These are phyloP conservation scores for Standfussiana lucernea DNA, from an alignment of 2,888 invertebrate species.

Conservation along the genomic window DNA sequence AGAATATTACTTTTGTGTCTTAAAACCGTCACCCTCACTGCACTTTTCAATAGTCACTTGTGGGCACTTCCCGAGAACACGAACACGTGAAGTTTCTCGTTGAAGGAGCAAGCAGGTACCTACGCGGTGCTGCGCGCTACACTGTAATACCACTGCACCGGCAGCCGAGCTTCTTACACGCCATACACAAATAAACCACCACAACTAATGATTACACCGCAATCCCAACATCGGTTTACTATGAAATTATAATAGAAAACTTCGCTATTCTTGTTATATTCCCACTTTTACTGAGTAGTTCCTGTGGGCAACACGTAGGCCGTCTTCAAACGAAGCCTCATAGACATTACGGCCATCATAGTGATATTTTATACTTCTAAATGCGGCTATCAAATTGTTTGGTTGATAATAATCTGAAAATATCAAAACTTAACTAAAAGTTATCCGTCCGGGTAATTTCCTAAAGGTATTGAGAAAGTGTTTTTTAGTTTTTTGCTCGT, in stretches of 20 bases:
- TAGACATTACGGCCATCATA: not conserved
- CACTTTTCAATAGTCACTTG: conserved; percentile 43
- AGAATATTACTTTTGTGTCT: not conserved
- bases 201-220: conserved; percentile 76
- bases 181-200: conserved; percentile 77
- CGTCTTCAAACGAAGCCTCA: not conserved
- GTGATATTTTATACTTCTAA: not conserved
- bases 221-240: conserved; percentile 73
- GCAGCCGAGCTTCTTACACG: conserved; percentile 60
- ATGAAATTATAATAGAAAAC: conserved; percentile 67
- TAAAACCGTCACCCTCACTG: conserved; percentile 41
- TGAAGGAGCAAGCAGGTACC: conserved; percentile 48
- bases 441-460: not conserved
- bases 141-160: conserved; percentile 63
- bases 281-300: conserved; percentile 14
- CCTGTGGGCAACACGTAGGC: conserved; percentile 1
- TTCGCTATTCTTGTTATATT: conserved; percentile 38
- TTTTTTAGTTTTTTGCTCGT: not conserved
- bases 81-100: conserved; percentile 27
- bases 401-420: not conserved
- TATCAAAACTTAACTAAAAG: not conserved
- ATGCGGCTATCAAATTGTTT: not conserved
- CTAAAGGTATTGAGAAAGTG: not conserved
- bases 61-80: conserved; percentile 41
- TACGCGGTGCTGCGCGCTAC: conserved; percentile 45